A percentile compares a stretch with the other conserved stretches of the same genome.
phyloP scores from a whole-genome alignment of 1,140 invertebrate species.

The Archivesica marissinica region DNA sequence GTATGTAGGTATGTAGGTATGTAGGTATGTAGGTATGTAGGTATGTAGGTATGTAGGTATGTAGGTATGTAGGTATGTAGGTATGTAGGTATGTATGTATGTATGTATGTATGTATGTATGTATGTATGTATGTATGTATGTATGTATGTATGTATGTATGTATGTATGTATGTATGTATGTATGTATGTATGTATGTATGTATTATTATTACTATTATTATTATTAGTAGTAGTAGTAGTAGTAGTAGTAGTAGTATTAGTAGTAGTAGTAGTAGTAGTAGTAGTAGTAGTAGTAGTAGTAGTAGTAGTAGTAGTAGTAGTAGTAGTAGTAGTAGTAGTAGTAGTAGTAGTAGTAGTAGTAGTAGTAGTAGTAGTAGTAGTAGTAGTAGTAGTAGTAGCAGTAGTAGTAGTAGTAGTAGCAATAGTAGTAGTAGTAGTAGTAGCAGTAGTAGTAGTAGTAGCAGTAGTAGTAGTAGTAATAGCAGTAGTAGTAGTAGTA shows the following conservation, averaged over 20 bases:
- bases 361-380: not conserved
- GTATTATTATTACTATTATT: too few relatives aligned
- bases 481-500: conserved; percentile 13
- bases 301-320: conserved; percentile 1
- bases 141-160: too few relatives aligned
- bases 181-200: too few relatives aligned
- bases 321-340: conserved; percentile 6
- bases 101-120: too few relatives aligned
- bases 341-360: not conserved
- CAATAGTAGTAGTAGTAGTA: not conserved
- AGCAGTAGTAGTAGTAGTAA: not conserved
- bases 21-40: too few relatives aligned
- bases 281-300: not conserved
- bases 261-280: not conserved
- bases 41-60: too few relatives aligned
- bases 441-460: not conserved
- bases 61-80: too few relatives aligned
- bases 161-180: too few relatives aligned
- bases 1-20: too few relatives aligned
- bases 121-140: too few relatives aligned
- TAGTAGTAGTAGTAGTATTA: not conserved
- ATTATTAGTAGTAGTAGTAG: not conserved
- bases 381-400: not conserved
- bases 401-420: not conserved
- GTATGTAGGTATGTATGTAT: too few relatives aligned